Base-by-base conservation (phyloP, 2,797 vertebrate genomes). In the Taenioides sp. region DNA sequence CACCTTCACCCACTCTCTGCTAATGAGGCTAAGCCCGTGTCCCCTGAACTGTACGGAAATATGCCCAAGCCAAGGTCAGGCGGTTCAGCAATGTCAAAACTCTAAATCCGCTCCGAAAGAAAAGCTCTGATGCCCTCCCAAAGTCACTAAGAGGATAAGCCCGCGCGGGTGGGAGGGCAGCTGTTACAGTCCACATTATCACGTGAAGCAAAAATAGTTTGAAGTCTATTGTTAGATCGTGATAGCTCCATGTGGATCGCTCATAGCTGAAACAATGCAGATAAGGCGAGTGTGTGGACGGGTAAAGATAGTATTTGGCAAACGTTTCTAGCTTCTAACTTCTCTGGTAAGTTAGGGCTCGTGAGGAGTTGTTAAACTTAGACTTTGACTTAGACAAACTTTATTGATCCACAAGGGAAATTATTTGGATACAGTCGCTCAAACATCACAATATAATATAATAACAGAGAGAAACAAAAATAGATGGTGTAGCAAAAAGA, bases 11-110 rank as follows among this genome's bases (percentile, higher is more conserved):
- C 28, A 23, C 59, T 17, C 72, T 11, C 9, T 23, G 37, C 68
- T 76, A 70, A 76, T 72, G 66, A 80, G 73, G 43, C 34, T 70
- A 70, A 47, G 58, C 69, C 68, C 2, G 49, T 55, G 58, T 65
- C 65, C 62, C 47, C 9, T 49, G 62, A 65, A 59, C 47, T 70
- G 69, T 69, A 37, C 22, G 62, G 67, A 79, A 65, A 67, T 22
- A 18, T 63, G 60, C 37, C 62, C 49, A 27, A 59, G 50, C 34
- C 67, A 67, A 50, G 65, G 49, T 67, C 65, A 54, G 50, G 20
- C 17, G n/a, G 65, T 67, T 67, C 23, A 55, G 16, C 20, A 18
- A 65, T 65, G 40, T 65, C 40, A 65, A 49, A 65, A 49, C 63
- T 65, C 27, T 23, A n/a, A 65, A 65, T 25, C 63, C 40, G 4